phyloP scores from a whole-genome alignment of 2,797 vertebrate species.

The Podarcis lilfordi region DNA sequence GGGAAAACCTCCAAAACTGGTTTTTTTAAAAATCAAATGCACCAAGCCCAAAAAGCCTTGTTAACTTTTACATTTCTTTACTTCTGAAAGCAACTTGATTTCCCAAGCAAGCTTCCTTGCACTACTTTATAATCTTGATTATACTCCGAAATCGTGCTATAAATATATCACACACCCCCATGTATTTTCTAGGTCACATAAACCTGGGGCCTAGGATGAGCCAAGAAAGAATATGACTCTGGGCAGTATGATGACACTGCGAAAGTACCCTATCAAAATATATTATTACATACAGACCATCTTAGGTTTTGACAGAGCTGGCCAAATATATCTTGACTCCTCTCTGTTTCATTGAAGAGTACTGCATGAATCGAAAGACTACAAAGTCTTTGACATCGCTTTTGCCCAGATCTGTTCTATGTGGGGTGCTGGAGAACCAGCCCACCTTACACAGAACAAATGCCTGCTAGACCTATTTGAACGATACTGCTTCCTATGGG shows the following conservation, averaged over 20 bases:
- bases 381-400: background rate
- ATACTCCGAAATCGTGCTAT: slow-evolving; percentile 77
- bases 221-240: slow-evolving; percentile 81
- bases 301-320: slow-evolving; percentile 68
- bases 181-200: slow-evolving; percentile 81
- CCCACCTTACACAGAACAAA: background rate
- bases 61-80: background rate
- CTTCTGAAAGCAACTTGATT: slow-evolving; percentile 48
- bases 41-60: slow-evolving; percentile 7
- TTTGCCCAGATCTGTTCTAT: slow-evolving; percentile 6
- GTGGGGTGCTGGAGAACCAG: background rate
- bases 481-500: background rate
- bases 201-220: slow-evolving; percentile 72
- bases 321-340: slow-evolving; percentile 71
- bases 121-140: slow-evolving; percentile 68
- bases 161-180: slow-evolving; percentile 75
- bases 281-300: slow-evolving; percentile 76
- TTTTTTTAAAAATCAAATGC: background rate
- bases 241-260: slow-evolving; percentile 79
- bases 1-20: background rate
- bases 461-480: background rate
- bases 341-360: slow-evolving; percentile 64
- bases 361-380: slow-evolving; percentile 52
- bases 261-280: slow-evolving; percentile 77
- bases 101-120: slow-evolving; percentile 47